These are phyloP conservation scores for Rhinichthys osculus DNA, from an alignment of 2,797 vertebrate species.

Conservation along the genomic window DNA sequence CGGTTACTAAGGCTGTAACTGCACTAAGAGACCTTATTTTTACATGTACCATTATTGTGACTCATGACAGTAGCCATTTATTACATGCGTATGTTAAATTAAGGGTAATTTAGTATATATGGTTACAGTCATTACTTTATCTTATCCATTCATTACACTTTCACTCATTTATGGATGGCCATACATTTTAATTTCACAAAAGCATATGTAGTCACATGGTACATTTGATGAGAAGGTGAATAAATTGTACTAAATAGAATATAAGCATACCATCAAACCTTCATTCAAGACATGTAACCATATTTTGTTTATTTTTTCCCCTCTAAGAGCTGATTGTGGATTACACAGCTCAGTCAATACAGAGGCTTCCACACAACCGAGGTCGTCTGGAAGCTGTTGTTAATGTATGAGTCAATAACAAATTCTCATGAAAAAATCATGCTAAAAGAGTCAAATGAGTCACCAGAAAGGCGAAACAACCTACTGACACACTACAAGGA, in stretches of 20 bases:
- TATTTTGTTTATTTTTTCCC: not conserved
- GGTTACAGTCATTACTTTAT: not conserved
- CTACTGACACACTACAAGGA: constrained; percentile 18
- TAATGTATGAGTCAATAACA: constrained; percentile 33
- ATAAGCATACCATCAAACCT: not conserved
- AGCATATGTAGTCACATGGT: not conserved
- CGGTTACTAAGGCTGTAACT: not conserved
- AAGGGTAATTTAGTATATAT: not conserved
- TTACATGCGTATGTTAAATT: not conserved
- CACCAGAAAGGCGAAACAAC: constrained; percentile 8
- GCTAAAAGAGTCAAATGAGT: not conserved
- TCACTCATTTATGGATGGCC: not conserved
- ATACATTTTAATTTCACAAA: not conserved
- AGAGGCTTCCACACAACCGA: constrained; percentile 1
- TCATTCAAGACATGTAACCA: not conserved
- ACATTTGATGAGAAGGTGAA: not conserved
- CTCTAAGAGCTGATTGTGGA: not conserved
- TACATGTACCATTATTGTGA: not conserved
- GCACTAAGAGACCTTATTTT: not conserved
- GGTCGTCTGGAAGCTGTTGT: not conserved
- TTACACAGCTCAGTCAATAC: constrained; percentile 13
- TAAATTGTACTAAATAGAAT: not conserved
- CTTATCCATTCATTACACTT: not conserved
- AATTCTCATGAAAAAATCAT: constrained; percentile 39
- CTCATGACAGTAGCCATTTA: not conserved